Conservation (phyloP, 2,888 invertebrate species). For the Chrysolina americana region DNA sequence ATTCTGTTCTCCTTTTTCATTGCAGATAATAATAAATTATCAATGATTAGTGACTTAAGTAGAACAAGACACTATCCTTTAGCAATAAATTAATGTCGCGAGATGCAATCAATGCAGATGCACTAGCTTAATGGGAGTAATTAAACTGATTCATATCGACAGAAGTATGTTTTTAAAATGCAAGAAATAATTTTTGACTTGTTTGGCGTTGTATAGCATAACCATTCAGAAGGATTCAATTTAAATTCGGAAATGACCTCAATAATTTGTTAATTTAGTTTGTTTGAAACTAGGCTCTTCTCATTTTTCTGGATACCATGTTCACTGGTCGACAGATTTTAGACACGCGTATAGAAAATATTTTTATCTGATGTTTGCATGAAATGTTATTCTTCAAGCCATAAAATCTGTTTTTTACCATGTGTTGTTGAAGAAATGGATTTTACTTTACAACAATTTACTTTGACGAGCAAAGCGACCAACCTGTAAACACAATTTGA, state of each 20-base stretch:
- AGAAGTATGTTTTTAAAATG: not conserved
- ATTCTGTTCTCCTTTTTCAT: conserved; percentile 45
- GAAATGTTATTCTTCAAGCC: too few species aligned
- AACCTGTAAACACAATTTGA: too few species aligned
- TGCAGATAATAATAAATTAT: conserved; percentile 37
- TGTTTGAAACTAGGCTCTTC: too few species aligned
- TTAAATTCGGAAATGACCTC: not conserved
- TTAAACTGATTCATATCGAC: not conserved
- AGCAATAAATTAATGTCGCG: conserved; percentile 1
- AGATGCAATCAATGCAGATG: conserved; percentile 19
- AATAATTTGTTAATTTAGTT: too few species aligned
- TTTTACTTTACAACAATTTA: too few species aligned
- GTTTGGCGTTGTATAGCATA: not conserved
- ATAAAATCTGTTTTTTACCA: too few species aligned
- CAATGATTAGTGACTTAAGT: conserved; percentile 31
- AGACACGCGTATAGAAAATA: too few species aligned
- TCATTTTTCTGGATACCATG: too few species aligned
- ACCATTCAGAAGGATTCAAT: not conserved
- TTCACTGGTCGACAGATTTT: too few species aligned
- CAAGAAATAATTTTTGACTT: not conserved
- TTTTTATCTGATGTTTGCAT: too few species aligned
- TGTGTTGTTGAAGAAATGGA: too few species aligned
- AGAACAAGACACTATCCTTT: conserved; percentile 16
- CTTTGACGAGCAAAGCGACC: too few species aligned
- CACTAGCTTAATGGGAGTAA: not conserved